Conservation (phyloP, 1,140 invertebrate species). For the Planococcus citri region DNA sequence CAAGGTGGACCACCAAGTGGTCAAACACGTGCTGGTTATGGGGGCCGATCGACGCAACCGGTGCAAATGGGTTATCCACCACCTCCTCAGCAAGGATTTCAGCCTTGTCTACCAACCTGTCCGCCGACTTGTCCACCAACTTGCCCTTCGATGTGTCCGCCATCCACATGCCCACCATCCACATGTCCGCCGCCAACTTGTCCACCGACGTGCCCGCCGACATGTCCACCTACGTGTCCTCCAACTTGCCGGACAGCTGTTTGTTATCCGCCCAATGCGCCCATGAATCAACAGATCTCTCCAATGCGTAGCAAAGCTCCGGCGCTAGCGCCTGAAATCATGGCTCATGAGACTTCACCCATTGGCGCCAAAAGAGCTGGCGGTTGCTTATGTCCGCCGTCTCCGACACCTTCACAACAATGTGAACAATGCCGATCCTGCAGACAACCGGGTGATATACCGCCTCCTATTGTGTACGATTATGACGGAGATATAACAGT, state of each 20-base stretch:
- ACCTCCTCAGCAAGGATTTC: too few species aligned
- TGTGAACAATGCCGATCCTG: not conserved
- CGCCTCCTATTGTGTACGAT: not conserved
- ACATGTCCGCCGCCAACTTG: not conserved
- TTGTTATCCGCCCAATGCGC: not conserved
- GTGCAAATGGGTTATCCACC: too few species aligned
- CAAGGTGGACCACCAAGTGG: not conserved
- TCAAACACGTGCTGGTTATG: not conserved
- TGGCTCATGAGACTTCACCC: not conserved
- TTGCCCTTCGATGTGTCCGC: not conserved
- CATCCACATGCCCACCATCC: not conserved
- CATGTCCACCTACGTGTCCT: not conserved
- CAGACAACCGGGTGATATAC: not conserved
- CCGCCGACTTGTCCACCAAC: not conserved
- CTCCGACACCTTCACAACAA: not conserved
- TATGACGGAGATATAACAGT: not conserved
- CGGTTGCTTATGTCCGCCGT: not conserved
- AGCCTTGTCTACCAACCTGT: not conserved
- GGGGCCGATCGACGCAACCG: too few species aligned
- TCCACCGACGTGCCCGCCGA: not conserved
- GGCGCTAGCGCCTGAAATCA: too few species aligned
- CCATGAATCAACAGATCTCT: not conserved
- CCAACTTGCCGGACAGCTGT: not conserved
- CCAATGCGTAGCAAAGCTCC: not conserved
- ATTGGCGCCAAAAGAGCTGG: not conserved